Evolutionary conservation across 2,113 vertebrate species (phyloP), one percentile per base, ranked within the genome.

Genomic region (Neogobius melanostomus): DNA sequence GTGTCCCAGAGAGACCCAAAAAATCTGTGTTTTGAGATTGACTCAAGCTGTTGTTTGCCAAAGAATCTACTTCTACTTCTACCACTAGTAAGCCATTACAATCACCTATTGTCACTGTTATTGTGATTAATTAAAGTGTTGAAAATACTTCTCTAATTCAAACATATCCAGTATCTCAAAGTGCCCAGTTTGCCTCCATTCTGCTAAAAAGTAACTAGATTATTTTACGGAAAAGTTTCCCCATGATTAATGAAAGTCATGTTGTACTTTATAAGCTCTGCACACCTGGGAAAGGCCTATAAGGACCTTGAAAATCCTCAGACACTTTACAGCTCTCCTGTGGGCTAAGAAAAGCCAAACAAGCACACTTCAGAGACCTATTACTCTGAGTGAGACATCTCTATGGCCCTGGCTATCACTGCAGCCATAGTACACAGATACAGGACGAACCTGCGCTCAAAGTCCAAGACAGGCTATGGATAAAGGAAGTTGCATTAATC

Each of bases 361-460:
- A 92, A 92, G 91, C 88, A 88, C 84, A 88, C 87, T 84, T 86
- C 77, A 59, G 88, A 92, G 91, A 90, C 86, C 90, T 85, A 90
- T 93, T 91, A 90, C 87, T 92, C 84, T 86, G 79, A 91, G 77
- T 82, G 85, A 92, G 88, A 89, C 86, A 89, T 87, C 83, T 74
- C 80, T 79, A 73, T 43, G 69, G 65, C 85, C 81, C 53, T 57
- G 80, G 80, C 70, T 64, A 78, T 71, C 74, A 80, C 73, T 28
- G 59, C 50, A 3, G 73, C 76, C 72, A 36, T 36, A 75, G 81
- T 72, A 75, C 7, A 9, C 52, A 66, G 72, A 64, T 82, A 67
- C 75, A 72, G 75, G 70, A 36, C 28, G 42, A 6, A 42, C 36
- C 11, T 42, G 14, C 6, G 28, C 56, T 45, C 28, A 46, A 63